Evolutionary conservation across 1,140 invertebrate species (phyloP), one percentile per base, ranked within the genome.

Genomic region (Diabrotica virgifera): DNA sequence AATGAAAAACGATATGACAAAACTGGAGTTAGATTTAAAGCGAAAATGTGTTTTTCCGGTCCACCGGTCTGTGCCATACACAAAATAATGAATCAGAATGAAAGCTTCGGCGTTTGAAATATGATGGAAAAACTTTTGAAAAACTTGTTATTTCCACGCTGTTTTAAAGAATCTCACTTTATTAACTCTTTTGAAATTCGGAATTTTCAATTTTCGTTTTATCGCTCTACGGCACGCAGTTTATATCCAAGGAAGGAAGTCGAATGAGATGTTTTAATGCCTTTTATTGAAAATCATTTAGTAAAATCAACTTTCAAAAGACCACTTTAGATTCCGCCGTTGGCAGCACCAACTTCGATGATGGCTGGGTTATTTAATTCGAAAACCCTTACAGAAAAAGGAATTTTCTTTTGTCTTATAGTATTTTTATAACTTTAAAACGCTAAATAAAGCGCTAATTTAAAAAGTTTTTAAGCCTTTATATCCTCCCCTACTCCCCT

Each of bases 161-260:
- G 24, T 60, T 60, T 60, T 12, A 52, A 60, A 60, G 59, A 60
- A 60, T 60, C 13, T 36, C 10, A 70, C 59, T 67, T 66, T 67
- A 73, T 73, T 73, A 71, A 74, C 67, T 63, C 66, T 69, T 72
- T 72, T 62, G 62, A 69, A 71, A 67, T 67, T 71, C 66, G 57
- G 64, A 73, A 74, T 46, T 73, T 73, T 74, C 71, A 72, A 74
- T 74, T 74, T 72, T 70, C 71, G 35, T 66, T 70, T 74, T 74
- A 74, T 72, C 71, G 40, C 40, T 46, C n/a, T n/a, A 10, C 5
- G 40, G 40, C 40, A 46, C 40, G 40, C 40, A 46, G 40, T 46
- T 46, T 46, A 46, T 46, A 46, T n/a, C 40, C n/a, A 24, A 24
- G 24, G 24, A 24, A 24, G 24, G 24, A 24, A 24, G 24, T 24